Base-by-base conservation (phyloP, 2,888 invertebrate species). In the Nineta flava region DNA sequence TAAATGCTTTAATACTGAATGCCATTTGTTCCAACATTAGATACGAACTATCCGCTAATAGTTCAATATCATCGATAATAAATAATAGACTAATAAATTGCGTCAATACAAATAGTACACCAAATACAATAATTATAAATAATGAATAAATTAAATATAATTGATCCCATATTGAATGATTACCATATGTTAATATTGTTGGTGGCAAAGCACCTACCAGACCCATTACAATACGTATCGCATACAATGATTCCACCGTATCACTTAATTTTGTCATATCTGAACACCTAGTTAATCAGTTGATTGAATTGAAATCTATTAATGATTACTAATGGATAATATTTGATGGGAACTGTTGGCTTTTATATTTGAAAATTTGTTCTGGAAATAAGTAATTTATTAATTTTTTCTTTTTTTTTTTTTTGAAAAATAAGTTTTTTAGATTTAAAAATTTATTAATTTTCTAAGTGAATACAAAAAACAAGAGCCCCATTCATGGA, bases 161-260 rank as follows among this genome's bases (percentile, higher is more conserved):
- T 9, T 2, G 12, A 38, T 38, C n/a, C 38, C n/a, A 38, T 26
- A 5, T 26, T 26, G 26, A 26, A 3, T 26, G 2, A 5, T 5
- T 19, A 7, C 7, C 7, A 26, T 3, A 26, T 26, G 26, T 26
- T 26, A 7, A 6, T 5, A 26, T 26, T 3, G 26, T 26, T 1
- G 53, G 55, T 9, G 51, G 49, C 48, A 49, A 53, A 2, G 49
- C 17, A 38, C 55, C 55, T 38, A 40, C 43, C 4, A 50, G 9
- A 10, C 38, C 31, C 48, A 55, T 42, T 5, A 53, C 32, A 9
- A 38, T 3, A 42, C 53, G 50, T 34, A 52, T 53, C 21, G 52
- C 32, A 15, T 51, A 32, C 13, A 55, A 40, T 17, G 53, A 51
- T 19, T 49, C 46, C 13, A 31, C 26, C 15, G 12, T 7, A 5